These are phyloP conservation scores for Minunthozetes semirufus DNA, from an alignment of 2,888 invertebrate species.

Conservation along the genomic window DNA sequence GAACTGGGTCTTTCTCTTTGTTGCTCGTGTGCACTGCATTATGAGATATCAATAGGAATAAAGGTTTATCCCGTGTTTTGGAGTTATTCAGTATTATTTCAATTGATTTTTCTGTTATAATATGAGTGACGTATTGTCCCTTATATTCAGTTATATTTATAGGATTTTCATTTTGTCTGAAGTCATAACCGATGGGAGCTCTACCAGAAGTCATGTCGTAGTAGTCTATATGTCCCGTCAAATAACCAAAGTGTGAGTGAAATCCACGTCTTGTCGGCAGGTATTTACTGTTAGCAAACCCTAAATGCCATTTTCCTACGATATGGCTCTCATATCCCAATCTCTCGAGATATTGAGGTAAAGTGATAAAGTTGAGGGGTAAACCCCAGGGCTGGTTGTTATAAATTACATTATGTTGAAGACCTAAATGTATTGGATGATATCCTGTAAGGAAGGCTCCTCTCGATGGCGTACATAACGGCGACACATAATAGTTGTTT, in stretches of 20 bases:
- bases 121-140: constrained; percentile 74
- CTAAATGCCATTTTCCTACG: constrained; percentile 80
- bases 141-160: constrained; percentile 26
- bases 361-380: constrained; percentile 67
- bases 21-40: constrained; percentile 84
- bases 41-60: constrained; percentile 81
- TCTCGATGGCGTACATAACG: constrained; percentile 82
- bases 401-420: constrained; percentile 66
- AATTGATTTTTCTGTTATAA: constrained; percentile 69
- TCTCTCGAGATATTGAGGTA: constrained; percentile 72
- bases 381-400: constrained; percentile 74
- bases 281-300: constrained; percentile 66
- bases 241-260: constrained; percentile 72
- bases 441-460: constrained; percentile 84
- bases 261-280: constrained; percentile 74
- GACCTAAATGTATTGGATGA: constrained; percentile 77
- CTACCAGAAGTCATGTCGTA: constrained; percentile 66
- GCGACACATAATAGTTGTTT: constrained; percentile 80
- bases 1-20: constrained; percentile 65
- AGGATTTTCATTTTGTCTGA: constrained; percentile 10
- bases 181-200: constrained; percentile 27
- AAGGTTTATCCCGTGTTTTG: constrained; percentile 51
- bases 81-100: constrained; percentile 62
- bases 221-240: constrained; percentile 85
- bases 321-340: constrained; percentile 72